These are phyloP conservation scores for Indri indri DNA, from an alignment of 2,113 vertebrate species.

Conservation along the genomic window DNA sequence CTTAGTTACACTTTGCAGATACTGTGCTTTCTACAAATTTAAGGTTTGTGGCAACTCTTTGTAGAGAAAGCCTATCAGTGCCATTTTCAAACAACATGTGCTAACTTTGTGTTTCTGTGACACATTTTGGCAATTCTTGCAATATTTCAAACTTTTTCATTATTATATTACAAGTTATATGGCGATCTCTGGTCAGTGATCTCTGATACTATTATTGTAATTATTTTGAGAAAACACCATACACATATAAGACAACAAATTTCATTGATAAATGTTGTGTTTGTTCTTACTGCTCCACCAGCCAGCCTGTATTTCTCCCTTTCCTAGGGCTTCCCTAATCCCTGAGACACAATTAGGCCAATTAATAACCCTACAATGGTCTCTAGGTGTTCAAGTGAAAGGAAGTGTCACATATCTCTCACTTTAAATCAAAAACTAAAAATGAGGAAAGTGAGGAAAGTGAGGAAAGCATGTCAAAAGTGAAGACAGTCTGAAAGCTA, in stretches of 20 bases:
- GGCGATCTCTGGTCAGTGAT: too few relatives aligned
- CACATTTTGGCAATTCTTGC: too few relatives aligned
- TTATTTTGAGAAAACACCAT: background rate
- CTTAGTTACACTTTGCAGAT: background rate
- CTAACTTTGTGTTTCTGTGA: too few relatives aligned
- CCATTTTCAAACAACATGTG: too few relatives aligned
- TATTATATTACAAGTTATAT: too few relatives aligned
- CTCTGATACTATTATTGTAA: background rate
- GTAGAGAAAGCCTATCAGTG: too few relatives aligned
- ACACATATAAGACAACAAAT: background rate
- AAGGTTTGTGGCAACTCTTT: too few relatives aligned
- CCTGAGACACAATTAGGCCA: background rate
- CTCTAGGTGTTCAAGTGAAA: background rate
- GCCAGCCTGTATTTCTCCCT: background rate
- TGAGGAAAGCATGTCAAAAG: background rate
- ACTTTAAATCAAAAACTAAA: background rate
- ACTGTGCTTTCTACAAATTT: background rate
- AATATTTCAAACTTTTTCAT: too few relatives aligned
- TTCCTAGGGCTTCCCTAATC: background rate
- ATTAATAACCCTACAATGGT: background rate
- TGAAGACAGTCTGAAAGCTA: background rate
- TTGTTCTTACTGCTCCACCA: background rate
- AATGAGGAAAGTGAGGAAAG: background rate
- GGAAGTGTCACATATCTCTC: background rate
- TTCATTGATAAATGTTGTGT: background rate